phyloP scores from a whole-genome alignment of 2,888 invertebrate genomes.

The Parasteatoda lunata region DNA sequence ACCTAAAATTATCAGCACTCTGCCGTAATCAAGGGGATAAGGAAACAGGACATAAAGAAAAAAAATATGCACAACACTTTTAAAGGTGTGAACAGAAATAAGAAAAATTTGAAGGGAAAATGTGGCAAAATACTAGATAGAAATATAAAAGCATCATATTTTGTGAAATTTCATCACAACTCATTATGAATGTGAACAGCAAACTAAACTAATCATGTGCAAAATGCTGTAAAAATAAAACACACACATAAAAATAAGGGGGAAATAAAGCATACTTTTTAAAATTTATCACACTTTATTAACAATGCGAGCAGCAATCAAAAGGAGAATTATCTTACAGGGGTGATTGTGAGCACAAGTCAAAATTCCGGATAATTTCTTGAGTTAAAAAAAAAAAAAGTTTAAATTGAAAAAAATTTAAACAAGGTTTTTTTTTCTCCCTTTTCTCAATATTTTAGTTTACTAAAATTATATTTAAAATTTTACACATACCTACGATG shows the following conservation, averaged over 20 bases:
- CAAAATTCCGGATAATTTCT: too few relatives aligned
- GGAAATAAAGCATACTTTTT: too few relatives aligned
- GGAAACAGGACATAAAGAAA: background rate
- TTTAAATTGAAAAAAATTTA: too few relatives aligned
- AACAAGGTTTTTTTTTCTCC: too few relatives aligned
- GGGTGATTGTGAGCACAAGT: too few relatives aligned
- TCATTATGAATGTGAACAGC: slow-evolving; percentile 2
- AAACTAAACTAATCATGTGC: background rate
- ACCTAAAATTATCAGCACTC: background rate
- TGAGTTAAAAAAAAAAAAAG: too few relatives aligned
- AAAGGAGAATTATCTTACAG: too few relatives aligned
- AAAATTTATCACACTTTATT: too few relatives aligned
- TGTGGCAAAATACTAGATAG: background rate
- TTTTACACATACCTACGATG: too few relatives aligned
- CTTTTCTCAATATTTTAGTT: too few relatives aligned
- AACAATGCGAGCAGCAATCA: too few relatives aligned
- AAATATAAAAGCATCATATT: background rate
- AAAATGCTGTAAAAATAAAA: background rate
- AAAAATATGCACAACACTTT: background rate
- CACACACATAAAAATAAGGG: background rate
- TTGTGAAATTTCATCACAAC: background rate
- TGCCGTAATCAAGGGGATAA: background rate
- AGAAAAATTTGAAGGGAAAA: background rate
- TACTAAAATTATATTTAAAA: too few relatives aligned
- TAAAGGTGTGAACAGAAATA: background rate